phyloP scores from a whole-genome alignment of 2,797 vertebrate species.

The Bradypodion pumilum region DNA sequence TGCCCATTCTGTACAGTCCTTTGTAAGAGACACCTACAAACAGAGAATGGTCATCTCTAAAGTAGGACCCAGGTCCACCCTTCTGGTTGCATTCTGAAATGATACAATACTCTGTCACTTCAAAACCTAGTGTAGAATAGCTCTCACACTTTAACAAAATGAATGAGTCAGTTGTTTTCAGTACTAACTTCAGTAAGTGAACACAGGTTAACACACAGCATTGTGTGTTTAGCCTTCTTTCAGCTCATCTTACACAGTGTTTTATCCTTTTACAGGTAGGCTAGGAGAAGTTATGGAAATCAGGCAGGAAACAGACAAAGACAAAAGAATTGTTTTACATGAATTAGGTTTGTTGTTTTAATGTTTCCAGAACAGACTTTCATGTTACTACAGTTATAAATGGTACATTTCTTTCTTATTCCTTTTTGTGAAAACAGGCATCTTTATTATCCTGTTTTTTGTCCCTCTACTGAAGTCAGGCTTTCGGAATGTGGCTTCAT shows the following conservation, averaged over 20 bases:
- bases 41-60: not conserved
- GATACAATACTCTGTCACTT: not conserved
- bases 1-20: too few species aligned
- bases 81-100: not conserved
- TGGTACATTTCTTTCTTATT: not conserved
- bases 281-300: slow-evolving; percentile 4
- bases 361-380: slow-evolving; percentile 41
- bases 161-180: not conserved
- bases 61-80: not conserved
- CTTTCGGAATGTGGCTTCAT: not conserved
- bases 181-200: not conserved
- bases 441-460: not conserved
- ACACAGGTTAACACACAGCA: not conserved
- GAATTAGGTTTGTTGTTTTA: slow-evolving; percentile 17
- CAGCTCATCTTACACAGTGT: not conserved
- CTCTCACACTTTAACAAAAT: not conserved
- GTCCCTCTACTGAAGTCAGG: not conserved
- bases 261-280: not conserved
- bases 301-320: slow-evolving; percentile 21
- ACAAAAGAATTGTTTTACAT: slow-evolving; percentile 35
- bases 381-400: slow-evolving; percentile 50
- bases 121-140: not conserved
- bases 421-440: not conserved
- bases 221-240: not conserved
- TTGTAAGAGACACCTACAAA: not conserved